Evolutionary conservation across 23 tunicate genomes (phyloP).

Genomic region (Styela clava): DNA sequence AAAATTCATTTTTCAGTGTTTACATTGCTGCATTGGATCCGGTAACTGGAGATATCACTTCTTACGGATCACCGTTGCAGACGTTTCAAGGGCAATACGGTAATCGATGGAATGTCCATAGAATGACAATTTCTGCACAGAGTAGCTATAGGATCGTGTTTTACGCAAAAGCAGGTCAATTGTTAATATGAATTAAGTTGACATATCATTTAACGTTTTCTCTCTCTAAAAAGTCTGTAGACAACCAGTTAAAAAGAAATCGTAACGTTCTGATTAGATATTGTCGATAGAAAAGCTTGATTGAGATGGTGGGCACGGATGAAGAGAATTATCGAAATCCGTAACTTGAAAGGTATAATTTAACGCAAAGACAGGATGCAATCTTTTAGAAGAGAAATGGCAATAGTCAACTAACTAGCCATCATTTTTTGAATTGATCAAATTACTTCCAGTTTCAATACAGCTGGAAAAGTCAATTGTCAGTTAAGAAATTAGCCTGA

Average conservation of each 20-base stretch:
- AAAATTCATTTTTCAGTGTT: constrained; percentile 12
- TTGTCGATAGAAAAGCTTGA: too few species aligned
- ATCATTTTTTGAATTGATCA: too few species aligned
- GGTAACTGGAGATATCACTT: constrained; percentile 10
- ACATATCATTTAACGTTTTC: not conserved
- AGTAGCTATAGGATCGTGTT: not conserved
- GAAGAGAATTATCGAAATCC: too few species aligned
- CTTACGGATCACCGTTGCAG: constrained; percentile 1
- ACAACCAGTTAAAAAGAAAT: not conserved
- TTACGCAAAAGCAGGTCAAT: constrained; percentile 12
- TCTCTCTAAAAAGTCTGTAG: not conserved
- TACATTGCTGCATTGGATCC: constrained; percentile 17
- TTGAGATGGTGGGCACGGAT: too few species aligned
- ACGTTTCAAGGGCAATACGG: not conserved
- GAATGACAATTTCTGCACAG: constrained; percentile 32
- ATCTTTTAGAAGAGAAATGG: too few species aligned
- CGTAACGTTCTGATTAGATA: not conserved
- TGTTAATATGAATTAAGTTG: too few species aligned
- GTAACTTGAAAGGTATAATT: too few species aligned
- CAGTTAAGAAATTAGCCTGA: too few species aligned
- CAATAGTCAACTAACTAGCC: too few species aligned
- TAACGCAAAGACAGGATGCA: too few species aligned
- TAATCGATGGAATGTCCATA: constrained; percentile 10
- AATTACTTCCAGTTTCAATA: too few species aligned
- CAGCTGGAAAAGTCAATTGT: too few species aligned